Base-by-base conservation (phyloP, 2,888 invertebrate species). In the Stomorhina lunata region DNA sequence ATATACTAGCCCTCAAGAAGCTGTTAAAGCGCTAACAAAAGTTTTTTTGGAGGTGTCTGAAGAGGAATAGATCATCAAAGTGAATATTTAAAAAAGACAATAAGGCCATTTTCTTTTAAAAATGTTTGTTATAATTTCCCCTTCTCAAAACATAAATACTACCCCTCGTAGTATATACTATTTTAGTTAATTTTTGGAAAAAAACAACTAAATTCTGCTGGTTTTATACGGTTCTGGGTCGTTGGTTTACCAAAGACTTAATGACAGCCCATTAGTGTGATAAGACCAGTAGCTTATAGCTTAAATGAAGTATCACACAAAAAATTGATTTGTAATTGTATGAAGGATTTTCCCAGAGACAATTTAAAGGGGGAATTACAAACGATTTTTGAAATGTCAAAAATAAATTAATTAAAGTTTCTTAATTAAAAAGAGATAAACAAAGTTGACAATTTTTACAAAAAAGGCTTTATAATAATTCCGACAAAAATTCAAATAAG, bases 321-420 rank as follows among this genome's bases (percentile, higher is more conserved):
- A 55, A 66, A 76, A 66, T 76, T 76, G 76, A 76, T 76, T 66
- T 66, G 45, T 59, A 34, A 76, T 66, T 66, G 68, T 1, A 76
- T 48, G 66, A 48, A 76, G 65, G 65, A 75, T 45, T 75, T 75
- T 45, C 55, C 73, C 55, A 65, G 63, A 10, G n/a, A 40, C 40
- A 43, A n/a, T 37, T 59, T 37, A 20, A 40, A n/a, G 12, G 2
- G 22, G 12, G 2, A 15, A n/a, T 61, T 20, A 37, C 40, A 61
- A n/a, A n/a, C n/a, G n/a, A n/a, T n/a, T n/a, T n/a, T n/a, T 22
- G 37, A n/a, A 4, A 43, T 12, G 17, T 63, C 27, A 5, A 3
- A 2, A 5, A 25, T 12, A n/a, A 22, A 48, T 25, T 12, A 25
- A 25, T 48, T 48, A 48, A 12, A n/a, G 48, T 48, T 48, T 10